Percentiles rank a stretch among this genome's conserved stretches.
Conservation (phyloP, 2,797 vertebrate species). For the Scolopax bukidnonensis region DNA sequence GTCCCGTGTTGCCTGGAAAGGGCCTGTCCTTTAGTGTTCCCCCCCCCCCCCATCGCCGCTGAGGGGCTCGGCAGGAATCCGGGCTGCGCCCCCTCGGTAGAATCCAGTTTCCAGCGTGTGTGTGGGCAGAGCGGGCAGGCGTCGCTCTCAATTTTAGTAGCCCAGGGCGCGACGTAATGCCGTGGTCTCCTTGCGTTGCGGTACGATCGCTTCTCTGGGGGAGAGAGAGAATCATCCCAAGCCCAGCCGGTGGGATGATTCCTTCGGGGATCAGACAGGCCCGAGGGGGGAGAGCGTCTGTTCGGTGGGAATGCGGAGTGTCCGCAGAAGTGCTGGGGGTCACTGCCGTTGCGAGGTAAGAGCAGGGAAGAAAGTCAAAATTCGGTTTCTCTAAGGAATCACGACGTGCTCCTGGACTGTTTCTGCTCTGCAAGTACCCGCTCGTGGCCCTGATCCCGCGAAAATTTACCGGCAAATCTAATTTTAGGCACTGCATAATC, state of each 20-base stretch:
- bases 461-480: not conserved
- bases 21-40: not conserved
- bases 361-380: fast-evolving
- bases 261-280: not conserved
- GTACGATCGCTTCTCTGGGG: not conserved
- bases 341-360: not conserved
- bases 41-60: not conserved
- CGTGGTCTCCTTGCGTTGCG: not conserved
- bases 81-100: not conserved
- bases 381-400: not conserved
- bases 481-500: not conserved
- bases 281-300: not conserved
- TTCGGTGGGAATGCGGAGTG: fast-evolving
- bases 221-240: not conserved
- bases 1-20: not conserved
- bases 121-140: not conserved
- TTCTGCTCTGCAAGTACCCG: not conserved
- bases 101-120: fast-evolving
- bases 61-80: not conserved
- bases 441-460: not conserved
- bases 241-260: fast-evolving
- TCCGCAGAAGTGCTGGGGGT: not conserved
- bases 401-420: not conserved
- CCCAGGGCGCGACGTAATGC: not conserved
- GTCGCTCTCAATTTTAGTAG: fast-evolving